Percentiles rank a stretch among this genome's conserved stretches.
Conservation (phyloP, 1,140 invertebrate genomes). For the Maniola jurtina region DNA sequence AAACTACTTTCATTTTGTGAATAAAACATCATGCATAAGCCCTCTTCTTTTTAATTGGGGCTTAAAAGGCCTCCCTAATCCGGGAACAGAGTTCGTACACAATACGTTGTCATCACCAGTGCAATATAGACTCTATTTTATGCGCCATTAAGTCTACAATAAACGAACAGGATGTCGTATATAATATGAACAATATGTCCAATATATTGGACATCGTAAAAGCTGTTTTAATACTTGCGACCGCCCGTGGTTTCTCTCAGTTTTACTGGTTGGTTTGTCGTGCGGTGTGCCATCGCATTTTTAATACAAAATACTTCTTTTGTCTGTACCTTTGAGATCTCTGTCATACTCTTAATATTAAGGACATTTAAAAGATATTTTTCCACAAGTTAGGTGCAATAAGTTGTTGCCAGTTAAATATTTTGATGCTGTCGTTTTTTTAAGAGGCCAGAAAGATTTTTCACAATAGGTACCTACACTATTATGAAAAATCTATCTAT, state of each 20-base stretch:
- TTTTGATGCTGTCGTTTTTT: no score
- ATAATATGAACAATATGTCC: conserved; percentile 20
- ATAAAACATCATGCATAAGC: conserved; percentile 46
- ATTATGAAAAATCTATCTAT: no score
- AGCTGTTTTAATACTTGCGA: conserved; percentile 24
- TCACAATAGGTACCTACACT: no score
- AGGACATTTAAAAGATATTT: no score
- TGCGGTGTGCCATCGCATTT: conserved; percentile 6
- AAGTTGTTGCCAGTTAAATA: no score
- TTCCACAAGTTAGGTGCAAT: no score
- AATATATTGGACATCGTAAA: conserved; percentile 27
- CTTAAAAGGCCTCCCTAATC: conserved; percentile 45
- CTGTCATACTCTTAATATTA: no score
- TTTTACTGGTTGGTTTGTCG: conserved; percentile 13
- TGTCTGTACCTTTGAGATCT: no score
- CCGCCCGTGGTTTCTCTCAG: conserved; percentile 18
- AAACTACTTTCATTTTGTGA: conserved; percentile 33
- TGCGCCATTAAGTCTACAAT: conserved; percentile 1
- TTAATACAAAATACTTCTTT: no score
- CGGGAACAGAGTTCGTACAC: conserved; percentile 29
- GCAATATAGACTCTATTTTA: conserved; percentile 18
- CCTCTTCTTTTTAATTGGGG: conserved; percentile 49
- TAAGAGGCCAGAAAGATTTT: no score
- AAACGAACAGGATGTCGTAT: neutral
- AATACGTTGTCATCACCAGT: conserved; percentile 11